These are phyloP conservation scores for Stegostoma tigrinum DNA, from an alignment of 2,113 vertebrate genomes.

Conservation along the genomic window DNA sequence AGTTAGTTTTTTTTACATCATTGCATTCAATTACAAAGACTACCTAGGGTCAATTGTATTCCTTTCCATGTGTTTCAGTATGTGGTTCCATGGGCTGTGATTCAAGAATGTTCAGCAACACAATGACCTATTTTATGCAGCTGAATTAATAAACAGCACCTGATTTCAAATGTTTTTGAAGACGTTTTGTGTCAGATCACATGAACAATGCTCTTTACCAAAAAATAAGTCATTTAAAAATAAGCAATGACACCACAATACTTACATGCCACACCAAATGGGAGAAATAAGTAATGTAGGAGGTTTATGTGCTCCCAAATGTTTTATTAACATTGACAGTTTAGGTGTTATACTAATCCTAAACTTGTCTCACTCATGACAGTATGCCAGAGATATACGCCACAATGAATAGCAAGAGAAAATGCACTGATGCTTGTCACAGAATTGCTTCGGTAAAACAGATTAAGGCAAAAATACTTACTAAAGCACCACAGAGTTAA, in stretches of 20 bases:
- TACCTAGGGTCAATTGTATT: background rate
- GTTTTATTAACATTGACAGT: background rate
- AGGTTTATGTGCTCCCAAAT: background rate
- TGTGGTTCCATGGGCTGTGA: background rate
- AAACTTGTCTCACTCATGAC: background rate
- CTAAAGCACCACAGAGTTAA: background rate
- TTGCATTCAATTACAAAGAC: background rate
- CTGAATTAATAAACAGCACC: slow-evolving; percentile 7
- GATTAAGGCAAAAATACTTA: background rate
- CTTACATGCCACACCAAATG: too few relatives aligned
- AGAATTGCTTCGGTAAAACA: background rate
- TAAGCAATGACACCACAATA: background rate
- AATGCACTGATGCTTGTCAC: background rate
- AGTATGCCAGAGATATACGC: background rate
- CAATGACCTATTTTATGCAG: slow-evolving; percentile 13
- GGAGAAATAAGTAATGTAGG: background rate
- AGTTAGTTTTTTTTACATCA: background rate
- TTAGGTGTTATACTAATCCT: background rate
- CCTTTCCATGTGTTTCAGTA: background rate
- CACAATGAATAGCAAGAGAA: too few relatives aligned
- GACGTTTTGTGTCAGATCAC: background rate
- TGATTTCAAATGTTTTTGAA: slow-evolving; percentile 25
- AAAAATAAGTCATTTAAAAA: slow-evolving; percentile 13
- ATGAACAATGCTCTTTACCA: background rate
- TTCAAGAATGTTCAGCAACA: background rate